Percentiles rank a stretch among this genome's conserved stretches.
Conservation (phyloP, 23 tunicate genomes). For the Clavelina lepadiformis region DNA sequence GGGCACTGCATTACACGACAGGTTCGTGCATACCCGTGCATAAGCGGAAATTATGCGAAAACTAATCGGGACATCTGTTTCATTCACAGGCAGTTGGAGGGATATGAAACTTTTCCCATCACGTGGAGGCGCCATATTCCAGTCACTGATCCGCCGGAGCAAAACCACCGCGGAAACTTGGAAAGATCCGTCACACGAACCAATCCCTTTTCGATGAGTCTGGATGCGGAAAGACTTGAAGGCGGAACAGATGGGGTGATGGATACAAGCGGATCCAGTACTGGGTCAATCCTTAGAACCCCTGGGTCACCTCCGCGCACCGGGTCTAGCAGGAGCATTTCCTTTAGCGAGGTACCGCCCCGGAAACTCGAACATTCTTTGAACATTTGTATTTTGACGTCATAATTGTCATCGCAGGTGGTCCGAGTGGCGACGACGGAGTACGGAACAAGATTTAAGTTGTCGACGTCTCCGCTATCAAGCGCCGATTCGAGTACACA, state of each 20-base stretch:
- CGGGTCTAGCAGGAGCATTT: constrained; percentile 64
- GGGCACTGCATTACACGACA: constrained; percentile 56
- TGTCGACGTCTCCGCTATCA: constrained; percentile 49
- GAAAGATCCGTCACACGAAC: constrained; percentile 39
- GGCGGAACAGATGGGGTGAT: constrained; percentile 25
- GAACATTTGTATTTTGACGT: background rate
- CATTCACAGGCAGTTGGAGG: constrained; percentile 71
- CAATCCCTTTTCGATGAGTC: constrained; percentile 72
- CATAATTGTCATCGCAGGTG: constrained; percentile 23
- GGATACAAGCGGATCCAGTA: constrained; percentile 11
- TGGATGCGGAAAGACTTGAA: constrained; percentile 21
- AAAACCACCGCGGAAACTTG: constrained; percentile 51
- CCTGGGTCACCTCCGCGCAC: constrained; percentile 87
- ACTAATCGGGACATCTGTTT: too few relatives aligned
- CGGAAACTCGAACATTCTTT: background rate
- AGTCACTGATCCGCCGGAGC: constrained; percentile 43
- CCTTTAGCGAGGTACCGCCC: constrained; percentile 66
- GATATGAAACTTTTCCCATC: constrained; percentile 37
- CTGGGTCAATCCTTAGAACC: constrained; percentile 58
- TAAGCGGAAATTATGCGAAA: background rate
- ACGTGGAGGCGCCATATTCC: constrained; percentile 47
- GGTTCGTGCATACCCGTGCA: constrained; percentile 37
- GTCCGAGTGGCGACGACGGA: constrained; percentile 75
- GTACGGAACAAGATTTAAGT: constrained; percentile 56
- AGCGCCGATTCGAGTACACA: background rate